Percentiles rank a stretch among this genome's conserved stretches.
Evolutionary conservation across 2,888 invertebrate genomes (phyloP).

Genomic region (Liposcelis brunnea): DNA sequence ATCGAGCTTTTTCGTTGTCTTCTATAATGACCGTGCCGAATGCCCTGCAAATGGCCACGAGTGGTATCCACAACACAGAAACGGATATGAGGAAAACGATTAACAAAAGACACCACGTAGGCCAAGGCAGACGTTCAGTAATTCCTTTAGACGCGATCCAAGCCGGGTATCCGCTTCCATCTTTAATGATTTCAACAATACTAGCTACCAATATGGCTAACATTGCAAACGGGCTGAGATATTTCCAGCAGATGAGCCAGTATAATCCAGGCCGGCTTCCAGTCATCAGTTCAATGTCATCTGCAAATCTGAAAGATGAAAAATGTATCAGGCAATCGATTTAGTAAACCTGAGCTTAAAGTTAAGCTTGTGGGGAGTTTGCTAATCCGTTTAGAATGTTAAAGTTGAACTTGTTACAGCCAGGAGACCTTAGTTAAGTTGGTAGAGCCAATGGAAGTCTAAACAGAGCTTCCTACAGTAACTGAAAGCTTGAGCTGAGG

Average conservation of each 20-base stretch:
- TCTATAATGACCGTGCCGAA: conserved; percentile 65
- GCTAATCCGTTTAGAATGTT: too few species aligned
- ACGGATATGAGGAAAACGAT: conserved; percentile 56
- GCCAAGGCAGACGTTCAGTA: conserved; percentile 69
- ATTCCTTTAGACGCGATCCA: conserved; percentile 59
- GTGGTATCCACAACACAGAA: conserved; percentile 78
- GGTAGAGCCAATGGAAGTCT: too few species aligned
- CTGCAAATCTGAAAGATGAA: conserved; percentile 51
- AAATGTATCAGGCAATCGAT: too few species aligned
- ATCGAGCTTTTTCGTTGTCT: conserved; percentile 84
- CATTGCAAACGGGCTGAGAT: conserved; percentile 79
- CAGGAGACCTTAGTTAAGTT: too few species aligned
- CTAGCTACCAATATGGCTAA: conserved; percentile 68
- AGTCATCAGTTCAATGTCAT: conserved; percentile 91
- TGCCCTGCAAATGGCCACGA: conserved; percentile 54
- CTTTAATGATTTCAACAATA: conserved; percentile 57
- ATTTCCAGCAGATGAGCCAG: conserved; percentile 92
- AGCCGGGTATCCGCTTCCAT: conserved; percentile 71
- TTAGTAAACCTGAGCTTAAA: too few species aligned
- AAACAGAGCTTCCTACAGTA: too few species aligned
- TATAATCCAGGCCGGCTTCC: conserved; percentile 73
- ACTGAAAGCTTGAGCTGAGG: too few species aligned
- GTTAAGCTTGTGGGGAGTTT: too few species aligned
- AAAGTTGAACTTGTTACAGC: too few species aligned
- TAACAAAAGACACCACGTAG: conserved; percentile 61